Evolutionary conservation across 2,113 vertebrate species (phyloP), one percentile per base, ranked within the genome.

Genomic region (Amia ocellicauda): DNA sequence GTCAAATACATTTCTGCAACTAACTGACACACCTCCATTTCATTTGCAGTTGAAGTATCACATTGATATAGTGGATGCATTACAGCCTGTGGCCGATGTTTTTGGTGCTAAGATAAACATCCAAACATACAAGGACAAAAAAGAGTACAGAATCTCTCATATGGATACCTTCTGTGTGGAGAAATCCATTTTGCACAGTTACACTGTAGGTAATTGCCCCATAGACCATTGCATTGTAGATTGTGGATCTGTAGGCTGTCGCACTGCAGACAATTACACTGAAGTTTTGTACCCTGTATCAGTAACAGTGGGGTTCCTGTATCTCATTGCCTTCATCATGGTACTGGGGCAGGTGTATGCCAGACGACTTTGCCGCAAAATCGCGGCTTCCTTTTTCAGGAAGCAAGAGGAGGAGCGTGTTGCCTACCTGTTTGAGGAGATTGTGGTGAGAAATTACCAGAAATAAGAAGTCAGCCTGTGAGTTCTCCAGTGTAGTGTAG

Each of bases 311-410:
- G n/a, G 53, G 16, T 13, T 60, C 27, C 66, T 68, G 5, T 45
- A 65, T 28, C 2, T 20, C 13, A 20, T 45, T 28, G 60, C 49
- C n/a, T 63, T 67, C 36, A 3, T 67, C 17, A 58, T 64, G 24
- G 42, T 65, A 29, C 31, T 74, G 24, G 62, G 31, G 36, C 61
- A 68, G 57, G 63, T 70, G 58, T 74, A 64, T 51, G 62, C 68
- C 23, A 29, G 29, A 10, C 65, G 71, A 10, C 28, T 62, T 3
- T 54, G 67, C 23, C 62, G 67, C 20, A 73, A 73, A 54, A 66
- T 73, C 56, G 66, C 63, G 3, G 54, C 65, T 45, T 60, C 61
- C 10, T 74, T 74, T 40, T 74, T 58, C 42, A 49, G 17, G 2
- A 36, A 28, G 1, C 65, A 58, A 8, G 72, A 66, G 27, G 49